These are phyloP conservation scores for Phaedon cochleariae DNA, from an alignment of 2,888 invertebrate species.

Conservation along the genomic window DNA sequence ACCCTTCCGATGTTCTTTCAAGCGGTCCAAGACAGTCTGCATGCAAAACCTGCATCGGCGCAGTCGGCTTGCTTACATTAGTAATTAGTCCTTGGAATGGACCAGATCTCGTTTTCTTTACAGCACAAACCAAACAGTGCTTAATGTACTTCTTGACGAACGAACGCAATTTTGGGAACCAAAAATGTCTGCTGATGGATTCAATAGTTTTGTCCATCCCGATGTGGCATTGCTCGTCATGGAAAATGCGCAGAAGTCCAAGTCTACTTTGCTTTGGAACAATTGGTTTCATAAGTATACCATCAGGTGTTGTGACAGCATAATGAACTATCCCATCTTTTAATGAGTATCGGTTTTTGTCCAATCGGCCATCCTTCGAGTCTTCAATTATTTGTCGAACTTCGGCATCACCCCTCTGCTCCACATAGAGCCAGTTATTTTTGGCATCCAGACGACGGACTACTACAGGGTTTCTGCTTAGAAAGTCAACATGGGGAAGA, in stretches of 20 bases:
- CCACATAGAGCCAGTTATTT: conserved; percentile 29
- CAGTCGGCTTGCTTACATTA: conserved; percentile 28
- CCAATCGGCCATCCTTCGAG: conserved; percentile 21
- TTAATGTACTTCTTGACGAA: conserved; percentile 4
- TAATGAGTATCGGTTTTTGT: conserved; percentile 26
- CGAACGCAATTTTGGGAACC: neutral
- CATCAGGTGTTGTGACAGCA: conserved; percentile 8
- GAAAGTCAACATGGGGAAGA: conserved; percentile 26
- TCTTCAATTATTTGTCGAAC: conserved; percentile 25
- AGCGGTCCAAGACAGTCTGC: conserved; percentile 35
- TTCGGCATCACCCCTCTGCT: conserved; percentile 29
- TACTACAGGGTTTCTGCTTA: conserved; percentile 26
- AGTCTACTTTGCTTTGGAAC: conserved; percentile 38
- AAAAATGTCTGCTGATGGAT: neutral
- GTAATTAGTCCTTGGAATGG: conserved; percentile 34
- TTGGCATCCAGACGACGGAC: too few species aligned
- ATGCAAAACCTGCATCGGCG: conserved; percentile 33
- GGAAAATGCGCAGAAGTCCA: conserved; percentile 41
- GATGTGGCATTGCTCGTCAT: conserved; percentile 38
- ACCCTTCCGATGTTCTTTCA: conserved; percentile 24
- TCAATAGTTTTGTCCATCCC: neutral
- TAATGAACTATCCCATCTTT: conserved; percentile 30
- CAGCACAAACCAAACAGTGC: neutral
- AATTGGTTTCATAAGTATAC: conserved; percentile 21
- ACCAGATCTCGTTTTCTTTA: neutral